Percentiles rank a stretch among this genome's conserved stretches.
Evolutionary conservation across 1,140 invertebrate genomes (phyloP).

Genomic region (Drosophila pseudoobscura): DNA sequence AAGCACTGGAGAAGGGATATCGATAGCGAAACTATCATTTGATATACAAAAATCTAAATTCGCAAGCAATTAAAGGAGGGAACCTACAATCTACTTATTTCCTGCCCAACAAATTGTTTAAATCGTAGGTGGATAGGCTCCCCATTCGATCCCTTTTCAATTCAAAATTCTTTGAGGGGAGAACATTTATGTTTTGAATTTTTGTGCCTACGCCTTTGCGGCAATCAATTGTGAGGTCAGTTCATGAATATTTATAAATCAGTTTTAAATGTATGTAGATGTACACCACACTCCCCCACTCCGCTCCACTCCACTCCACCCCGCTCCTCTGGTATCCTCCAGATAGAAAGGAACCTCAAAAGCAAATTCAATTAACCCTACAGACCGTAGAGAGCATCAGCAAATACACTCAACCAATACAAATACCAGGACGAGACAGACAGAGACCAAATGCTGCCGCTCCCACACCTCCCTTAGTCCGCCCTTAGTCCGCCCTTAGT

Average conservation of each 20-base stretch:
- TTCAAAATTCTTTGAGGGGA: neutral
- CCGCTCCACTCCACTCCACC: no score
- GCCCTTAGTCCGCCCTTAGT: neutral
- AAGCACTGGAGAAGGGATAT: no score
- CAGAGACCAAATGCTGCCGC: slow-evolving; percentile 32
- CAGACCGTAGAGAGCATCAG: slow-evolving; percentile 77
- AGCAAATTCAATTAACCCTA: slow-evolving; percentile 80
- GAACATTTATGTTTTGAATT: neutral
- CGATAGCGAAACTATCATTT: no score
- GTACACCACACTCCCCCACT: no score
- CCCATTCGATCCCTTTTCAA: neutral
- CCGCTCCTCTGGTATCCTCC: neutral
- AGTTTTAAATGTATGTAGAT: slow-evolving; percentile 1
- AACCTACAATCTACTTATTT: no score
- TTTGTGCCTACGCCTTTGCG: neutral
- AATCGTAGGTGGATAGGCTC: no score
- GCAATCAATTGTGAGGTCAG: slow-evolving; percentile 11
- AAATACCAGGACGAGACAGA: slow-evolving; percentile 55
- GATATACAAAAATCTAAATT: no score
- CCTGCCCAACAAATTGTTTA: no score
- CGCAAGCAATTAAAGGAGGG: no score
- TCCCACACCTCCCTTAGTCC: neutral
- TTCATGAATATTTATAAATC: slow-evolving; percentile 53
- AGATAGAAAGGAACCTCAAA: slow-evolving; percentile 59
- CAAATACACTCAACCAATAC: slow-evolving; percentile 80